A percentile compares a stretch with the other conserved stretches of the same genome.
These are phyloP conservation scores for Eupithecia subumbrata DNA, from an alignment of 2,888 invertebrate genomes.

Conservation along the genomic window DNA sequence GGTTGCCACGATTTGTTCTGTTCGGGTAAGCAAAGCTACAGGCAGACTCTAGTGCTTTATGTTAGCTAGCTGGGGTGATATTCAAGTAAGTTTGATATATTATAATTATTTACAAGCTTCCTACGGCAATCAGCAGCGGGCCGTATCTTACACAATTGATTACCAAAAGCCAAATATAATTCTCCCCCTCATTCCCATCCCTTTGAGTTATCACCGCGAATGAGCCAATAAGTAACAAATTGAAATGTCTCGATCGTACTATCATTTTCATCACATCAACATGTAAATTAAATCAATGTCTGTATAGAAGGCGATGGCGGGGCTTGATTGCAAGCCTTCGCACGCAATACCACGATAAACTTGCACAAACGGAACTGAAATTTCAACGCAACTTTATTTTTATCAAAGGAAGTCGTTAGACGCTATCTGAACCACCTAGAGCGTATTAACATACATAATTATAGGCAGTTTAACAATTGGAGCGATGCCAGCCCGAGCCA, in stretches of 20 bases:
- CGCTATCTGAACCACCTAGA: constrained; percentile 80
- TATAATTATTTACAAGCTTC: neutral
- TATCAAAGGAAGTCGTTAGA: constrained; percentile 83
- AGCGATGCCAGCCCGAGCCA: constrained; percentile 73
- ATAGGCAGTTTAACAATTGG: constrained; percentile 81
- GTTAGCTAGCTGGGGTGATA: neutral
- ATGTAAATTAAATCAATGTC: constrained; percentile 82
- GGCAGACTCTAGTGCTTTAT: neutral
- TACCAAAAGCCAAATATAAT: constrained; percentile 10
- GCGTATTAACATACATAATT: constrained; percentile 83
- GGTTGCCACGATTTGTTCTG: neutral
- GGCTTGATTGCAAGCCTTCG: constrained; percentile 68
- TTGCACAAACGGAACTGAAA: constrained; percentile 81
- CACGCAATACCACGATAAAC: constrained; percentile 82
- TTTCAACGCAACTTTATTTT: constrained; percentile 84
- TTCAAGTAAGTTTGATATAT: neutral
- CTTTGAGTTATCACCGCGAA: constrained; percentile 38
- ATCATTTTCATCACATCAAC: constrained; percentile 62
- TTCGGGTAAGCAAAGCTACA: neutral
- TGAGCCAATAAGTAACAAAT: constrained; percentile 44
- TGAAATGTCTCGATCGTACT: constrained; percentile 60
- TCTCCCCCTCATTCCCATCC: constrained; percentile 24
- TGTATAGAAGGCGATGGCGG: constrained; percentile 78
- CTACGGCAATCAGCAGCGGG: neutral
- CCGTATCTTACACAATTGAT: neutral